Evolutionary conservation across 2,888 invertebrate genomes (phyloP).

Genomic region (Hyppa rectilinea): DNA sequence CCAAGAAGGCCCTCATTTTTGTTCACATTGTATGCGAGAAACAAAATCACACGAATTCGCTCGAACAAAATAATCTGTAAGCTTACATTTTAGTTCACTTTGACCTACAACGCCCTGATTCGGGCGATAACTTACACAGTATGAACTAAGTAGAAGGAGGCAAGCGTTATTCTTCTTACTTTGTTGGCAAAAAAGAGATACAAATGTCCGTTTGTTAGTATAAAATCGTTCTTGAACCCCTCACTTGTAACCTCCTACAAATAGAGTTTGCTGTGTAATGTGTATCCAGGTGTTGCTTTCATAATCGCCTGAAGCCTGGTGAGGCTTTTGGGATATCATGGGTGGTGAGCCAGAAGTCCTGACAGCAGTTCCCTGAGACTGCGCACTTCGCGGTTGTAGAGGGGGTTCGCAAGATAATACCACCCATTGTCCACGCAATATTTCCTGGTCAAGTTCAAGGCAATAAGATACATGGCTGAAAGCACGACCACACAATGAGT

Average conservation of each 20-base stretch:
- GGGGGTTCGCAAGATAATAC: constrained; percentile 1
- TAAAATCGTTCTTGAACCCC: neutral
- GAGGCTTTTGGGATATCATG: too few relatives aligned
- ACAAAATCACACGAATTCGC: constrained; percentile 54
- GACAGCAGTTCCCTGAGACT: neutral
- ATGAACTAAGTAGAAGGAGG: constrained; percentile 25
- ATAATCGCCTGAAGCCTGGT: too few relatives aligned
- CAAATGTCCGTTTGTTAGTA: neutral
- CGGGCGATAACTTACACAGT: constrained; percentile 50
- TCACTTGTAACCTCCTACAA: constrained; percentile 8
- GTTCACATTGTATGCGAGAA: constrained; percentile 40
- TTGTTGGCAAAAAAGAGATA: constrained; percentile 10
- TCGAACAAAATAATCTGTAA: constrained; percentile 53
- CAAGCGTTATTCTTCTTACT: constrained; percentile 12
- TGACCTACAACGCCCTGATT: constrained; percentile 57
- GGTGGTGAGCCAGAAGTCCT: neutral
- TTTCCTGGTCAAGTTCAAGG: constrained; percentile 18
- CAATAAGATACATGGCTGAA: neutral
- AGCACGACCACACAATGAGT: neutral
- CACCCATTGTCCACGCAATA: neutral
- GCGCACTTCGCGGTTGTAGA: too few relatives aligned
- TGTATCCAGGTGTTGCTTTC: neutral
- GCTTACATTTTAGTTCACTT: constrained; percentile 54
- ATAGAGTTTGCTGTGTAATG: neutral
- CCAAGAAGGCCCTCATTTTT: constrained; percentile 43